A percentile compares a stretch with the other conserved stretches of the same genome.
Evolutionary conservation across 2,113 vertebrate species (phyloP).

Genomic region (Tragelaphus scriptus): DNA sequence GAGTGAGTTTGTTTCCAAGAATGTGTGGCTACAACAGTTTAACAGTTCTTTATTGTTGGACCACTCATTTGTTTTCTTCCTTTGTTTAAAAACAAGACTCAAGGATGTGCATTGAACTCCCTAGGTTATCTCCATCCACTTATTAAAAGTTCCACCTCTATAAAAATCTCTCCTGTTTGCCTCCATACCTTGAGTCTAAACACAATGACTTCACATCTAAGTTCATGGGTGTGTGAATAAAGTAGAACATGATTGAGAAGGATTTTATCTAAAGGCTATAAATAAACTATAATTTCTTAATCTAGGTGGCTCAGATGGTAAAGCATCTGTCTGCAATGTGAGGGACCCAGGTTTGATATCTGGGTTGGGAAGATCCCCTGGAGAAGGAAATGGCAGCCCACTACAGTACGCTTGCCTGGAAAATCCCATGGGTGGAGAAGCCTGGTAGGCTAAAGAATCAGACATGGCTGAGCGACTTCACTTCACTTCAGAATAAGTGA

Average conservation of each 20-base stretch:
- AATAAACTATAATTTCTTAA: neutral
- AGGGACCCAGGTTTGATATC: neutral
- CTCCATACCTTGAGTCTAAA: neutral
- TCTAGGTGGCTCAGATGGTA: neutral
- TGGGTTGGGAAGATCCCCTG: neutral
- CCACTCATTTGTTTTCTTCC: neutral
- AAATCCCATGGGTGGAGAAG: neutral
- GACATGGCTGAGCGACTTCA: accelerated
- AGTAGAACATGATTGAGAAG: neutral
- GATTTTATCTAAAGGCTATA: neutral
- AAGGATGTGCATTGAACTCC: neutral
- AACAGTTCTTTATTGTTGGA: neutral
- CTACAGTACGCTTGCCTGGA: neutral
- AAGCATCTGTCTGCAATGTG: neutral
- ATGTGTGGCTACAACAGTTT: neutral
- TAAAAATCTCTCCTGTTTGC: neutral
- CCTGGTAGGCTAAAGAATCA: neutral
- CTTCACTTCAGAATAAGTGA: neutral
- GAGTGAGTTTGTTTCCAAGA: neutral
- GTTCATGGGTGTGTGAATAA: neutral
- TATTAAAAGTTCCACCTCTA: neutral
- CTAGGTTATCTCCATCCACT: neutral
- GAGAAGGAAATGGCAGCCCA: neutral
- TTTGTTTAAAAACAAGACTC: neutral
- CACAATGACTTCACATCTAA: neutral